A percentile compares a stretch with the other conserved stretches of the same genome.
These are phyloP conservation scores for Acanthosepion pharaonis DNA, from an alignment of 2,888 invertebrate species.

Conservation along the genomic window DNA sequence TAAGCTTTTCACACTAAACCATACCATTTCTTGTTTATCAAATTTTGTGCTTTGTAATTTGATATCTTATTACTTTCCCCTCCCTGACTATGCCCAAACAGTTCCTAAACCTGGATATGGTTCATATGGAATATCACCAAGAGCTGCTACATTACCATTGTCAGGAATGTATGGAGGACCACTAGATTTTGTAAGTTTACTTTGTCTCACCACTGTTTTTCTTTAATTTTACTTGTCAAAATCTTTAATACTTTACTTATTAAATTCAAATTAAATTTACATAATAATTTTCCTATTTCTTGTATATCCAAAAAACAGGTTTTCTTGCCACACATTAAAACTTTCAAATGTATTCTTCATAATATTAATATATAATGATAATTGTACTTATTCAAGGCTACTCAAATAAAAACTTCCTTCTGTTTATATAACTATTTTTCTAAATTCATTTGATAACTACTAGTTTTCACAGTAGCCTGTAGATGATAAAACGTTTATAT, in stretches of 20 bases:
- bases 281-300: no score
- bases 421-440: no score
- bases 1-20: neutral
- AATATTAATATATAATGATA: no score
- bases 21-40: neutral
- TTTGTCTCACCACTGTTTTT: neutral
- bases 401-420: no score
- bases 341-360: no score
- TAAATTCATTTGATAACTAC: no score
- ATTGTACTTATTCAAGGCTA: no score
- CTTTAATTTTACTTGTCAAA: neutral
- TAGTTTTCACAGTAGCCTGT: no score
- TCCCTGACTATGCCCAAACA: constrained; percentile 61
- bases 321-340: no score
- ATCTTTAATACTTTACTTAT: neutral
- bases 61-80: neutral
- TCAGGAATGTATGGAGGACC: constrained; percentile 67
- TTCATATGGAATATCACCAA: constrained; percentile 71
- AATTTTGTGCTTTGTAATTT: neutral
- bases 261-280: neutral
- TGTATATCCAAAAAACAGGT: no score
- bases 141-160: constrained; percentile 77
- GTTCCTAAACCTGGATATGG: constrained; percentile 95
- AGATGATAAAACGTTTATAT: no score
- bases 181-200: constrained; percentile 65